Conservation (phyloP, 2,113 vertebrate genomes). For the Sylvietta virens region DNA sequence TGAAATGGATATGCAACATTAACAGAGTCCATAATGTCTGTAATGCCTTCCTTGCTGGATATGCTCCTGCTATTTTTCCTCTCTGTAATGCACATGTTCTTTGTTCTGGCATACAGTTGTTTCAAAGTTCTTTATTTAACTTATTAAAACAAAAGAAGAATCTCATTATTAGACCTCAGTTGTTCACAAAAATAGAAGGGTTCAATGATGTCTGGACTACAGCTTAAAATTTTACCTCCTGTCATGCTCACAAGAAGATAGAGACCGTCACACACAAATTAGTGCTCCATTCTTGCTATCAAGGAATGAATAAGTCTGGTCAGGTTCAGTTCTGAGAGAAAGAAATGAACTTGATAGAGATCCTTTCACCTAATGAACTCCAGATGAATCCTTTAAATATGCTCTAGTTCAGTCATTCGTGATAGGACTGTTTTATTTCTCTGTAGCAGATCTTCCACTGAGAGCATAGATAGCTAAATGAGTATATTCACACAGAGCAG, state of each 20-base stretch:
- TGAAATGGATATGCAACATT: not conserved
- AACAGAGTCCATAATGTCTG: not conserved
- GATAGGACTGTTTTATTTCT: not conserved
- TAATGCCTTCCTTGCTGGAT: not conserved
- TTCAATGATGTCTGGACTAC: not conserved
- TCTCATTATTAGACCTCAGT: not conserved
- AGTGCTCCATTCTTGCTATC: not conserved
- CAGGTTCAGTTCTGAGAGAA: not conserved
- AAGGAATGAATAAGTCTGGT: not conserved
- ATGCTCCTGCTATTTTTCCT: not conserved
- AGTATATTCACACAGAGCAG: not conserved
- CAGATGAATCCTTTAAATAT: not conserved
- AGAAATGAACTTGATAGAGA: not conserved
- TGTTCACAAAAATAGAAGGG: not conserved
- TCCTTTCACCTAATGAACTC: not conserved
- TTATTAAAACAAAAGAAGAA: not conserved
- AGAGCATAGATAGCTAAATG: not conserved
- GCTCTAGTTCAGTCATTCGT: not conserved
- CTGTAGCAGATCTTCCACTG: not conserved
- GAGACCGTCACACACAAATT: not conserved
- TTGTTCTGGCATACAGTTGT: constrained; percentile 5
- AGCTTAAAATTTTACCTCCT: not conserved
- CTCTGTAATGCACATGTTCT: not conserved
- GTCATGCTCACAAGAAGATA: not conserved
- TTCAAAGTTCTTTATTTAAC: constrained; percentile 25